phyloP scores from a whole-genome alignment of 2,888 invertebrate genomes.

The Podabrus alpinus region DNA sequence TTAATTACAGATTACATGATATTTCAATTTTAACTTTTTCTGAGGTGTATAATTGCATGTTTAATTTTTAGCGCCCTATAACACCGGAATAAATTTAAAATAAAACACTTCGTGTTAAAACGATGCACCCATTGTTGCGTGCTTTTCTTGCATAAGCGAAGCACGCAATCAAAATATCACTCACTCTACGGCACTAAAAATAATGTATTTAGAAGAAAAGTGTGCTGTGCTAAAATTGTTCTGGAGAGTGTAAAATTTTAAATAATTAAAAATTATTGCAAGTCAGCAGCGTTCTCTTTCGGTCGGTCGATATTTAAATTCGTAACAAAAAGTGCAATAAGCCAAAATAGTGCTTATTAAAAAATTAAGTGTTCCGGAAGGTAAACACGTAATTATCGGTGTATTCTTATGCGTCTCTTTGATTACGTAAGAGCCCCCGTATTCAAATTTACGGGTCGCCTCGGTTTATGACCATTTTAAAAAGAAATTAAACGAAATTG shows the following conservation, averaged over 20 bases:
- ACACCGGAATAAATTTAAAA: neutral
- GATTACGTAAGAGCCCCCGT: neutral
- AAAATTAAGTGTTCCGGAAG: neutral
- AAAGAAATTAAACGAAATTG: neutral
- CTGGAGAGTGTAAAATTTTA: neutral
- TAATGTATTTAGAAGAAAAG: neutral
- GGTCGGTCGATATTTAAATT: neutral
- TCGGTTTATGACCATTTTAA: conserved; percentile 1
- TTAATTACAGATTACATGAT: neutral
- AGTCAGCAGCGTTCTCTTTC: neutral
- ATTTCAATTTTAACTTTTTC: neutral
- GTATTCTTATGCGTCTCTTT: neutral
- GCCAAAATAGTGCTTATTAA: neutral
- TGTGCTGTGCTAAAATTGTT: neutral
- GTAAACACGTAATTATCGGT: neutral
- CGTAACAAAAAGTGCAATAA: neutral
- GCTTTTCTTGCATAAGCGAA: neutral
- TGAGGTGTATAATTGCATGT: neutral
- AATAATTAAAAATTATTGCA: neutral
- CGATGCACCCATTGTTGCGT: neutral
- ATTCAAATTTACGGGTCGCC: neutral
- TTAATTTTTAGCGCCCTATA: neutral
- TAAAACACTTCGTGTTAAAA: neutral
- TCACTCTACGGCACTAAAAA: neutral
- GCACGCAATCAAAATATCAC: neutral